Percentiles rank a stretch among this genome's conserved stretches.
These are phyloP conservation scores for Todus mexicanus DNA, from an alignment of 2,797 vertebrate species.

Conservation along the genomic window DNA sequence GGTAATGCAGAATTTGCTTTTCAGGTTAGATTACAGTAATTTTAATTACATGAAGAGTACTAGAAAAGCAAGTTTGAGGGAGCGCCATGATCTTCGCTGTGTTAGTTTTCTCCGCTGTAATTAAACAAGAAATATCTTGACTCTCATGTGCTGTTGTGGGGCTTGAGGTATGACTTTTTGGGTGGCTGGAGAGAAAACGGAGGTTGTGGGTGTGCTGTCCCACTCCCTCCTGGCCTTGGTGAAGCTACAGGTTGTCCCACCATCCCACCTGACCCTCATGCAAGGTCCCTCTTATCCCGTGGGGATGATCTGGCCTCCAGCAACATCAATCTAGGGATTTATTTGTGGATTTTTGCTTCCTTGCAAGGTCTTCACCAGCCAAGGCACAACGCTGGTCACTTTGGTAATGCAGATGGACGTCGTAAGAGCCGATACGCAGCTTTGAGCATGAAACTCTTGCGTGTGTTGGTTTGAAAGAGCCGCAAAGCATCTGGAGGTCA, in stretches of 20 bases:
- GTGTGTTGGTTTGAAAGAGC: not conserved
- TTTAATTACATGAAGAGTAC: not conserved
- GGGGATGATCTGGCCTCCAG: not conserved
- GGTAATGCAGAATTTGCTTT: not conserved
- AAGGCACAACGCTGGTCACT: not conserved
- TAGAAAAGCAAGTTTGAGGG: not conserved
- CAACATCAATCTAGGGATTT: not conserved
- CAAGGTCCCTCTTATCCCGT: not conserved
- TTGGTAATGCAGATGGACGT: not conserved
- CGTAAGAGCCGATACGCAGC: not conserved
- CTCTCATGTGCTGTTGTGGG: not conserved
- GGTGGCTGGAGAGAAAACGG: not conserved
- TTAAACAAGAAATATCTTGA: too few relatives aligned
- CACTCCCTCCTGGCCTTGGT: accelerated
- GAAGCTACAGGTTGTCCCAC: not conserved
- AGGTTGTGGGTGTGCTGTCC: not conserved
- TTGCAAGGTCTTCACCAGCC: not conserved
- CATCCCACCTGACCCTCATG: not conserved
- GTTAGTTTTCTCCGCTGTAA: not conserved
- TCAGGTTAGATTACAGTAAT: not conserved
- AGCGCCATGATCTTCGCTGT: not conserved
- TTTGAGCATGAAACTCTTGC: accelerated
- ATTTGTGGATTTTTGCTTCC: not conserved
- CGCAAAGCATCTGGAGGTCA: not conserved
- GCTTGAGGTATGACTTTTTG: not conserved